These are phyloP conservation scores for Epinotia bilunana DNA, from an alignment of 2,888 invertebrate genomes.

Conservation along the genomic window DNA sequence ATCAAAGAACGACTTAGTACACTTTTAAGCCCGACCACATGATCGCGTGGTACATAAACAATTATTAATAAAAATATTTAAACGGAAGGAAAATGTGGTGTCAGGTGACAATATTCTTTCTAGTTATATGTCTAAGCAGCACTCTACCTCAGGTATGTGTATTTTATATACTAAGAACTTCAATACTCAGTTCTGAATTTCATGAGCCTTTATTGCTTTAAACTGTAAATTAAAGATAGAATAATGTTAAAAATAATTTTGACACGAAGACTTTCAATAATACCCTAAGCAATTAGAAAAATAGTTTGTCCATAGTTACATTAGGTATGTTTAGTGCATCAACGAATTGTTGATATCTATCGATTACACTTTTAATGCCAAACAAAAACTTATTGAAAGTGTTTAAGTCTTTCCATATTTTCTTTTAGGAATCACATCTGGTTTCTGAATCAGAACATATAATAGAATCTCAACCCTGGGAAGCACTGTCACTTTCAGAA, in stretches of 20 bases:
- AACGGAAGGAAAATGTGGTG: slow-evolving; percentile 60
- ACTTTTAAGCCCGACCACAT: slow-evolving; percentile 67
- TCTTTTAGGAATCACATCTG: slow-evolving; percentile 1
- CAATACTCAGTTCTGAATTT: background rate
- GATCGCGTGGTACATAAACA: slow-evolving; percentile 51
- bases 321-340: too few species aligned
- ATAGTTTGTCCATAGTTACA: too few species aligned
- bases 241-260: too few species aligned
- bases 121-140: slow-evolving; percentile 59
- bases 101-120: slow-evolving; percentile 56
- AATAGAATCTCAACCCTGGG: background rate
- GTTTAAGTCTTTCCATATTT: too few species aligned
- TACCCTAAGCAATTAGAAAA: too few species aligned
- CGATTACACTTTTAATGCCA: too few species aligned
- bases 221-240: background rate
- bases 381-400: too few species aligned
- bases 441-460: background rate
- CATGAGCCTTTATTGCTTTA: background rate
- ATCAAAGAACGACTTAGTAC: slow-evolving; percentile 67
- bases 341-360: too few species aligned
- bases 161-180: slow-evolving; percentile 7
- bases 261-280: too few species aligned
- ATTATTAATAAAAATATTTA: slow-evolving; percentile 40
- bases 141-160: slow-evolving; percentile 63
- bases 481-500: slow-evolving; percentile 22